These are phyloP conservation scores for Palloptera scutellata DNA, from an alignment of 2,888 invertebrate genomes.

Conservation along the genomic window DNA sequence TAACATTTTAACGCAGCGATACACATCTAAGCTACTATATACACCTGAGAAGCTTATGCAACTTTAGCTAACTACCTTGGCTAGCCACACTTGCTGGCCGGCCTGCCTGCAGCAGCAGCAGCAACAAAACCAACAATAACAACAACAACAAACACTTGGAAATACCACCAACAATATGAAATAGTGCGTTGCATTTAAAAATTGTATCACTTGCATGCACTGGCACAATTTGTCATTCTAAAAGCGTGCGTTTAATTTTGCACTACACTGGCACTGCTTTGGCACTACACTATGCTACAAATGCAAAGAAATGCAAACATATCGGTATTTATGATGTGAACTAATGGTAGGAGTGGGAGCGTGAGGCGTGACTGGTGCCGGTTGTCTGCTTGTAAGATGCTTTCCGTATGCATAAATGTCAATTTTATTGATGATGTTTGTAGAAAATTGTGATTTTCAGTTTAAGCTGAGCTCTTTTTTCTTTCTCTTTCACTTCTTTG, in stretches of 20 bases:
- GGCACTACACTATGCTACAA: not conserved
- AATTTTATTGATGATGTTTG: constrained; percentile 25
- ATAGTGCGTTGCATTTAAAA: not conserved
- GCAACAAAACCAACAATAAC: not conserved
- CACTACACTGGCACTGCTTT: not conserved
- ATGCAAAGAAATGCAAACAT: not conserved
- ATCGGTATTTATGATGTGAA: too few relatives aligned
- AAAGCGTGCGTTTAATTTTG: constrained; percentile 9
- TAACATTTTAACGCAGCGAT: not conserved
- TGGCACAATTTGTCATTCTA: constrained; percentile 27
- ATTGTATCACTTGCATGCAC: constrained; percentile 19
- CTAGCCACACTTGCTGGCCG: too few relatives aligned
- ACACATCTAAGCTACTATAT: not conserved
- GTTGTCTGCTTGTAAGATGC: constrained; percentile 10
- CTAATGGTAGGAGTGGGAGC: too few relatives aligned
- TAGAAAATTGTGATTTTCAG: constrained; percentile 18
- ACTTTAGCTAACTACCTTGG: not conserved
- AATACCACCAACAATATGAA: constrained; percentile 6
- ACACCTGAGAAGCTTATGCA: too few relatives aligned
- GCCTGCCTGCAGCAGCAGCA: not conserved
- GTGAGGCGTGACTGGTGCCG: too few relatives aligned
- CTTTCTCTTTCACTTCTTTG: not conserved
- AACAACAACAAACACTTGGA: not conserved
- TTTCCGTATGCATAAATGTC: constrained; percentile 23
- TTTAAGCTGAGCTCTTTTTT: constrained; percentile 1